Conservation (phyloP, 2,113 vertebrate genomes). For the Protobothrops mucrosquamatus region DNA sequence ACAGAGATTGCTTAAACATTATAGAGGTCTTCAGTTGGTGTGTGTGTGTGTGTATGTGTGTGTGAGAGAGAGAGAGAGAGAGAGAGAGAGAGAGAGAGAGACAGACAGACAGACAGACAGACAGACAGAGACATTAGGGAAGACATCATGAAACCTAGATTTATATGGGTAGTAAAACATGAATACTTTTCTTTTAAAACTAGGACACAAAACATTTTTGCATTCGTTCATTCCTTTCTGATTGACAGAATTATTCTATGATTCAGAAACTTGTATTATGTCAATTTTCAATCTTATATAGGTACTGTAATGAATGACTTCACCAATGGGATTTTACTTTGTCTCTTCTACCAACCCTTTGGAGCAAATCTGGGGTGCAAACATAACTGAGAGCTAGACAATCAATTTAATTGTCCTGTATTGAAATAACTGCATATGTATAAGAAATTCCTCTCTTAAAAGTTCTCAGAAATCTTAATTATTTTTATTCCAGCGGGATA, state of each 20-base stretch:
- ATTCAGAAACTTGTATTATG: background rate
- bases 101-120: background rate
- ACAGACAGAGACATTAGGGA: background rate
- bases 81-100: no score
- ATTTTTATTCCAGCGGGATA: background rate
- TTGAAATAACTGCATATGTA: background rate
- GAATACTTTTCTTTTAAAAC: background rate
- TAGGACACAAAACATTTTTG: background rate
- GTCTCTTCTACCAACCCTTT: background rate
- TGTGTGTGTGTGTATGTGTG: no score
- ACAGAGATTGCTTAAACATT: background rate
- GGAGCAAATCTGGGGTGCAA: background rate
- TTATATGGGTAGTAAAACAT: background rate
- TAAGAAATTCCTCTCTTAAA: background rate
- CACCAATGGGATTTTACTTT: background rate
- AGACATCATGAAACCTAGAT: background rate
- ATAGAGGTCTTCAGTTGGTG: background rate
- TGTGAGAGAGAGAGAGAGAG: no score
- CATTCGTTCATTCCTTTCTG: background rate
- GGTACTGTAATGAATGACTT: background rate
- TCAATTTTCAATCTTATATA: background rate
- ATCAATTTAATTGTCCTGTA: background rate
- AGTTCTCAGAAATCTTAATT: background rate
- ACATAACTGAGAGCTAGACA: background rate
- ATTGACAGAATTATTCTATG: background rate